Base-by-base conservation (phyloP, 53 echinoderm and acorn worm genomes). In the Arbacia lixula region DNA sequence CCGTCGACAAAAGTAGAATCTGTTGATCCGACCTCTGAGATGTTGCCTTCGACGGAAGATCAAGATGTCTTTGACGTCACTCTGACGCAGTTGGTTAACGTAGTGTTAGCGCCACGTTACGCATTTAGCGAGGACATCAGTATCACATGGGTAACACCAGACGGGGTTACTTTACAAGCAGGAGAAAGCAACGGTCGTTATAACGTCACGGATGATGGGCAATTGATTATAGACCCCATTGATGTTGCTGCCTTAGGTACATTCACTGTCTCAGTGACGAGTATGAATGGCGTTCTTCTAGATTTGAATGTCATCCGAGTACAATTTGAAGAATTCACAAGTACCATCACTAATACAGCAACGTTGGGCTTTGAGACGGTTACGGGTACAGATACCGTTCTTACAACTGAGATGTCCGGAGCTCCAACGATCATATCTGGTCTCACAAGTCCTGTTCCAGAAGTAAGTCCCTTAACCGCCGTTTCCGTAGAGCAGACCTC, bases 281-380 rank as follows among this genome's bases (percentile, higher is more conserved):
- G 52, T 74, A 21, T 4, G 49, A 4, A 9, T 74, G 74, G 74
- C 0, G 33, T n/a, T 33, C 53, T 34, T 10, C 53, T 4, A 6
- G 74, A 74, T 26, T 32, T 53, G 31, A 74, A 74, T 74, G 53
- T 53, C 12, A 53, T 74, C 52, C 74, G 51, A 4, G 53, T 74
- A 27, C 40, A 39, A 21, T 43, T 6, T 27, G 12, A 27, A 2
- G 69, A 43, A 22, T 21, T 43, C 29, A 69, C 69, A 68, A 30
- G n/a, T n/a, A n/a, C n/a, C n/a, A n/a, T n/a, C n/a, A n/a, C n/a
- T n/a, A n/a, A n/a, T n/a, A 25, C 6, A 55, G 2, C 55, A 56
- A 56, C 56, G 21, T 2, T 10, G 5, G 56, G 9, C 10, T 56
- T 26, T 24, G 26, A 0, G 0, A 56, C 56, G 26, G n/a, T n/a